Conservation (phyloP, 2,797 vertebrate species). For the Acipenser ruthenus region DNA sequence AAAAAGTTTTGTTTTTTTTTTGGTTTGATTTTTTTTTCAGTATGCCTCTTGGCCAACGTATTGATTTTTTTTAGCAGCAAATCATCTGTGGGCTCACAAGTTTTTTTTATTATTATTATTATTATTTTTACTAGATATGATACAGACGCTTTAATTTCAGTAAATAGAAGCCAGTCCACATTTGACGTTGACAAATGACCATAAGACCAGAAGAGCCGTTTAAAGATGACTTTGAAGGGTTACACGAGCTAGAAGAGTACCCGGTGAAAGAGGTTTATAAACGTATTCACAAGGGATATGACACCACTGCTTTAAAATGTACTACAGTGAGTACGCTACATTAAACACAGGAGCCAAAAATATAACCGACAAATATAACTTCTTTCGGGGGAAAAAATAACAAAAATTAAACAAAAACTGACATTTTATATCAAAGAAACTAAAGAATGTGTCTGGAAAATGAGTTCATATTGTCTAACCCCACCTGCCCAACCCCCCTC, state of each 20-base stretch:
- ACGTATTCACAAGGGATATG: constrained; percentile 19
- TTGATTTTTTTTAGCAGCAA: too few relatives aligned
- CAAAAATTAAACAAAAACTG: neutral
- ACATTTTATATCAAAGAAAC: neutral
- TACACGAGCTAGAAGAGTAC: constrained; percentile 40
- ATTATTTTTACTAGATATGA: constrained; percentile 38
- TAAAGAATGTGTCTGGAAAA: too few relatives aligned
- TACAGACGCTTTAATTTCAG: constrained; percentile 52
- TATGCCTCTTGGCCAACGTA: too few relatives aligned
- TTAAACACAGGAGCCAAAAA: neutral
- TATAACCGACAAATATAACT: neutral
- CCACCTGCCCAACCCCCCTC: too few relatives aligned
- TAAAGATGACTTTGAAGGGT: constrained; percentile 56
- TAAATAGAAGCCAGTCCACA: constrained; percentile 52
- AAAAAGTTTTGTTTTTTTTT: too few relatives aligned
- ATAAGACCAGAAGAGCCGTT: constrained; percentile 61
- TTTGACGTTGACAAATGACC: constrained; percentile 70
- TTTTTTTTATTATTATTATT: too few relatives aligned
- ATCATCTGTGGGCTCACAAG: too few relatives aligned
- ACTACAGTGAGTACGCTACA: neutral
- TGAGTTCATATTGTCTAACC: too few relatives aligned
- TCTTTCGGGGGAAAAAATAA: neutral
- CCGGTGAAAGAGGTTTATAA: constrained; percentile 42
- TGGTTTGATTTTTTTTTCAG: too few relatives aligned
- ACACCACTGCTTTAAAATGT: constrained; percentile 26